These are phyloP conservation scores for Rhabdomys pumilio DNA, from an alignment of 2,797 vertebrate species.

Conservation along the genomic window DNA sequence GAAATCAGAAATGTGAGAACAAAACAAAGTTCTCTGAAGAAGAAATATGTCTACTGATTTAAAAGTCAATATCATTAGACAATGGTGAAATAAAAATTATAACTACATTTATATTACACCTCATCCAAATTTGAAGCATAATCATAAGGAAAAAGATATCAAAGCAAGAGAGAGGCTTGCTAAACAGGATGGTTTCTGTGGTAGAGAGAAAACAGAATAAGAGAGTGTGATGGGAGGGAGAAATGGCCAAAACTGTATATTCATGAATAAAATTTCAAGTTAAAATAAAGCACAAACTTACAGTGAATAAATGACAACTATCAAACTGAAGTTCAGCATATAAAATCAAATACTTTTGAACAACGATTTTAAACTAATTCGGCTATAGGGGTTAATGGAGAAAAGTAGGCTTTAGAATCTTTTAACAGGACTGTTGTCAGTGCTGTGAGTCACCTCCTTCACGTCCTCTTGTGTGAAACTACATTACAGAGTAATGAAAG, in stretches of 20 bases:
- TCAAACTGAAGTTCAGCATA: background rate
- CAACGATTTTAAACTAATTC: background rate
- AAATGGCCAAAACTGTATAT: background rate
- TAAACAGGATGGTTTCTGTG: background rate
- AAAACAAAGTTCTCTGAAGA: background rate
- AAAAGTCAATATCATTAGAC: background rate
- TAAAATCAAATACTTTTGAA: background rate
- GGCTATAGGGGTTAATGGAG: background rate
- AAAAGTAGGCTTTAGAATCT: background rate
- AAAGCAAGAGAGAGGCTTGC: background rate
- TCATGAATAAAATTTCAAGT: background rate
- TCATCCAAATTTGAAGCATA: background rate
- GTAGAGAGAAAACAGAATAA: background rate
- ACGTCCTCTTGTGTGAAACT: background rate
- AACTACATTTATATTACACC: background rate
- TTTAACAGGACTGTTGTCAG: background rate
- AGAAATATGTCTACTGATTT: background rate
- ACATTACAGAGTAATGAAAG: background rate
- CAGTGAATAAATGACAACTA: background rate
- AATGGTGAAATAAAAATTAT: background rate
- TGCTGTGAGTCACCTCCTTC: background rate
- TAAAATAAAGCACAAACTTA: background rate
- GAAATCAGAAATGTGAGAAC: background rate
- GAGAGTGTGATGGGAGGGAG: fast-evolving
- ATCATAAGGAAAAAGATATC: background rate